Percentiles rank a stretch among this genome's conserved stretches.
phyloP scores from a whole-genome alignment of 2,888 invertebrate genomes.

The Trileptium ribeirensis region DNA sequence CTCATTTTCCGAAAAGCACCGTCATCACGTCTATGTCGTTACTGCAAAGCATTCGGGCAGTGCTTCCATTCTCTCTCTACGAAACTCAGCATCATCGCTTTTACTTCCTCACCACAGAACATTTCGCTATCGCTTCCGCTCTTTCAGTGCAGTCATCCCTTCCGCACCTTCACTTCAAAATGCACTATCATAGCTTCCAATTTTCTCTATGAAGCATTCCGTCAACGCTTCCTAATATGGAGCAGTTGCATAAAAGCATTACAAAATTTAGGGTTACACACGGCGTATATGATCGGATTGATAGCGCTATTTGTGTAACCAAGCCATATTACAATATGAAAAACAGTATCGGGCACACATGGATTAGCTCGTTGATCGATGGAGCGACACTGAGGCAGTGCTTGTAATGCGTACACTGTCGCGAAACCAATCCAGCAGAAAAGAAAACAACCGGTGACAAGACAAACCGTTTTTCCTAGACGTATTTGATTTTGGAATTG shows the following conservation, averaged over 20 bases:
- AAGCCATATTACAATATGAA: slow-evolving; percentile 18
- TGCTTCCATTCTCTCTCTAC: too few relatives aligned
- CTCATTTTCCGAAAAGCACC: too few relatives aligned
- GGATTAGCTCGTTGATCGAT: not conserved
- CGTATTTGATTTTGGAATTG: not conserved
- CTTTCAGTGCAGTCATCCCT: too few relatives aligned
- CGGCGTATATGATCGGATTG: slow-evolving; percentile 24
- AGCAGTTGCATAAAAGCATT: slow-evolving; percentile 7
- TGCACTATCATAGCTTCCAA: too few relatives aligned
- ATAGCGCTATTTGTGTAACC: slow-evolving; percentile 22
- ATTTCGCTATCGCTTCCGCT: too few relatives aligned
- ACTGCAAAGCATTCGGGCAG: too few relatives aligned
- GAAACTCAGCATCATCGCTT: too few relatives aligned
- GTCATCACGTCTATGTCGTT: too few relatives aligned
- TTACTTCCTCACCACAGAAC: too few relatives aligned
- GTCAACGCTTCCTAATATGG: not conserved
- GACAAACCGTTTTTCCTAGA: slow-evolving; percentile 75
- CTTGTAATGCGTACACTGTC: slow-evolving; percentile 58
- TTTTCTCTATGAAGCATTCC: too few relatives aligned
- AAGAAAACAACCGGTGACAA: slow-evolving; percentile 89
- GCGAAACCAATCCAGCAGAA: slow-evolving; percentile 86
- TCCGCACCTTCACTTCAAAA: too few relatives aligned
- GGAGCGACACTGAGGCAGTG: not conserved
- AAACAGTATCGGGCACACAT: not conserved
- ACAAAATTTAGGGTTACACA: slow-evolving; percentile 10